Evolutionary conservation across 2,797 vertebrate species (phyloP), one percentile per base, ranked within the genome.

Genomic region (Gymnoscopelus braueri): DNA sequence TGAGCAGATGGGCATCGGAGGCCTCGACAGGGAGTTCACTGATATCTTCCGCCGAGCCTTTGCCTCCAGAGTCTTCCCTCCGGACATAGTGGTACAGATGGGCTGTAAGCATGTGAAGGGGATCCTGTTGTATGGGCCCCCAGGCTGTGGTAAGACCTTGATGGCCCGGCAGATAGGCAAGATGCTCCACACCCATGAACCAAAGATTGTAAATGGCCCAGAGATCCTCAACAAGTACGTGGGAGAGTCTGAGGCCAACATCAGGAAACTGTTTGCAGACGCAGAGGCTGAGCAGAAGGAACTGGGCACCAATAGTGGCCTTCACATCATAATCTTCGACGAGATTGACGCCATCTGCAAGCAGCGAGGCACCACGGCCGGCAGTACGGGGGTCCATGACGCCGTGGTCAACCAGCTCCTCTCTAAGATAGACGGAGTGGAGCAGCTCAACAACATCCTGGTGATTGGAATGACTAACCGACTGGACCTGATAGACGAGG

Each of bases 381-480:
- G 97, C 0, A 98, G 97, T 90, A 98, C 96, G 0, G 97, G 97
- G 0, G 97, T 99, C 79, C 97, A 99, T 0, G 97, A 99, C 89
- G 98, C 97, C 0, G 97, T 98, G 0, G 97, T 99, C 80, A 99
- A 99, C 92, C 97, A 99, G 87, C 85, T 99, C 71, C 93, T 98
- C 69, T 99, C 97, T 60, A 99, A 99, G 86, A 99, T 99, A 0
- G 97, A 99, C 1, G 97, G 97, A 0, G 97, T 99, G 55, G 97
- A 99, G 88, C 97, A 99, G 79, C 95, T 99, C 82, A 99, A 99
- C 88, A 99, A 99, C 92, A 98, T 99, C 91, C 92, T 99, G 58
- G 97, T 99, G 75, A 98, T 99, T 60, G 97, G 97, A 69, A 98
- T 99, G 97, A 99, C 97, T 84, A 99, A 99, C 89, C 95, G 97